These are phyloP conservation scores for Cyprinodon tularosa DNA, from an alignment of 2,113 vertebrate species.

Conservation along the genomic window DNA sequence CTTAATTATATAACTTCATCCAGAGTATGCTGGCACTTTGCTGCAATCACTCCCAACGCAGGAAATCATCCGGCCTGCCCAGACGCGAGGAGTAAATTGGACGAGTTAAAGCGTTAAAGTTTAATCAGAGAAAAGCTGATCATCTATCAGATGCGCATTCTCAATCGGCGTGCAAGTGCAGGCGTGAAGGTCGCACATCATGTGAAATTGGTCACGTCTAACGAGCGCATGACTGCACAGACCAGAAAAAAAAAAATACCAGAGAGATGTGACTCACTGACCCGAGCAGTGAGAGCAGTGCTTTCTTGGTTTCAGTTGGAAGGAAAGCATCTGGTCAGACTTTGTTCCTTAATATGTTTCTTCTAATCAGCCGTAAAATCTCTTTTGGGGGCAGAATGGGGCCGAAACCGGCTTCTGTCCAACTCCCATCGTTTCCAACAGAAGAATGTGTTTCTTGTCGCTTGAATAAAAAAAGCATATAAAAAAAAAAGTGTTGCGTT, in stretches of 20 bases:
- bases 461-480: too few relatives aligned
- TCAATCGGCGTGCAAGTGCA: not conserved
- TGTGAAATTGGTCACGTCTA: slow-evolving; percentile 41
- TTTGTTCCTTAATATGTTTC: too few relatives aligned
- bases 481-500: too few relatives aligned
- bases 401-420: too few relatives aligned
- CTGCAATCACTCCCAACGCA: slow-evolving; percentile 14
- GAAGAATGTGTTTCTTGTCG: too few relatives aligned
- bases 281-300: not conserved
- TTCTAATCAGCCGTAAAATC: too few relatives aligned
- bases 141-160: slow-evolving; percentile 15
- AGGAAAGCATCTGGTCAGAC: not conserved
- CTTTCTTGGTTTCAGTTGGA: not conserved
- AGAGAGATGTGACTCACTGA: slow-evolving; percentile 12
- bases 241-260: slow-evolving; percentile 10
- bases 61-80: slow-evolving; percentile 25
- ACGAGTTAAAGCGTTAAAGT: slow-evolving; percentile 34
- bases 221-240: slow-evolving; percentile 30
- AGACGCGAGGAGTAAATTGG: slow-evolving; percentile 13
- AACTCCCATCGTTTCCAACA: too few relatives aligned
- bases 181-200: slow-evolving; percentile 37
- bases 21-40: slow-evolving; percentile 20
- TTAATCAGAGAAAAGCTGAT: slow-evolving; percentile 53
- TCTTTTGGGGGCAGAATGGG: too few relatives aligned
- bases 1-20: slow-evolving; percentile 40